Conservation (phyloP, 2,113 vertebrate species). For the Cariama cristata region DNA sequence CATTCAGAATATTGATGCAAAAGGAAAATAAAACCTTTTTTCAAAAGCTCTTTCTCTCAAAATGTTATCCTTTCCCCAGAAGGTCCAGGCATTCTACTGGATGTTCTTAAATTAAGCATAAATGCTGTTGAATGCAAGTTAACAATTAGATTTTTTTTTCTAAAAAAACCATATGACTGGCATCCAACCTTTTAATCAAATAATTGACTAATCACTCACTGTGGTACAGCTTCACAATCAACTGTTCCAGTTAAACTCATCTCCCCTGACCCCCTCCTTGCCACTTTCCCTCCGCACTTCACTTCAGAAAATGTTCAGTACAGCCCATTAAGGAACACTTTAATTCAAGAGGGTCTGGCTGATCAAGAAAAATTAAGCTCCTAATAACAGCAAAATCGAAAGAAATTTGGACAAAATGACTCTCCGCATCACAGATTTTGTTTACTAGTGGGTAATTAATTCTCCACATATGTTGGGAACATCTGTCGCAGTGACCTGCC, state of each 20-base stretch:
- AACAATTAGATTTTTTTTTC: slow-evolving; percentile 12
- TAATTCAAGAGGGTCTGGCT: slow-evolving; percentile 83
- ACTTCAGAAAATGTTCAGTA: slow-evolving; percentile 64
- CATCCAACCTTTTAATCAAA: slow-evolving; percentile 85
- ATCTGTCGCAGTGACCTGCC: slow-evolving; percentile 99
- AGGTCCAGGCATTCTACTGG: slow-evolving; percentile 33
- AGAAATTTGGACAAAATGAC: slow-evolving; percentile 98
- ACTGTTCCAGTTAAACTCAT: slow-evolving; percentile 72
- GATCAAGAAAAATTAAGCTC: slow-evolving; percentile 98
- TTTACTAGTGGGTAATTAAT: slow-evolving; percentile 99
- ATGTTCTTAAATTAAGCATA: slow-evolving; percentile 55
- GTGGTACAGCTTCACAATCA: slow-evolving; percentile 77
- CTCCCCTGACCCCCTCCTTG: not conserved
- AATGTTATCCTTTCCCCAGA: slow-evolving; percentile 39
- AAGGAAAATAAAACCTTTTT: slow-evolving; percentile 52
- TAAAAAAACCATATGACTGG: slow-evolving; percentile 16
- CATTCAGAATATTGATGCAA: slow-evolving; percentile 59
- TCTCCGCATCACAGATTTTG: slow-evolving; percentile 96
- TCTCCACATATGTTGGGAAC: slow-evolving; percentile 99
- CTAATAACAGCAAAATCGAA: slow-evolving; percentile 90
- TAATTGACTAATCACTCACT: slow-evolving; percentile 87
- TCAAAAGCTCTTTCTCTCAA: slow-evolving; percentile 42
- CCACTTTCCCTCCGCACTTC: slow-evolving; percentile 16
- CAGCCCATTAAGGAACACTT: slow-evolving; percentile 81
- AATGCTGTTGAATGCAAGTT: slow-evolving; percentile 55